Evolutionary conservation across 2,113 vertebrate genomes (phyloP).

Genomic region (Gallinago jamesoni): DNA sequence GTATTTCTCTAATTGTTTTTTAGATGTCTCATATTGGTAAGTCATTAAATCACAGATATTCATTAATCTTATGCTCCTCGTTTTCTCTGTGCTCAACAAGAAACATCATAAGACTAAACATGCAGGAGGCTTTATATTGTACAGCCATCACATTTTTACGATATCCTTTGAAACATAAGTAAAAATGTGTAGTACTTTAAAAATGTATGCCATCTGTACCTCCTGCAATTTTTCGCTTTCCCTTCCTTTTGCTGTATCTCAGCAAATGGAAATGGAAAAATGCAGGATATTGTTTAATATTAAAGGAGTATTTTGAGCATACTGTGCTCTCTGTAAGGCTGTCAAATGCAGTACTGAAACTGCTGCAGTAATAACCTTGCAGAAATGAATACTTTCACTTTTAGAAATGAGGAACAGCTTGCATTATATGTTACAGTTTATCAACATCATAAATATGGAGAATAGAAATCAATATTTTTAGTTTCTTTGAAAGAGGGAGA

Average conservation of each 20-base stretch:
- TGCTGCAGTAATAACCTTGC: not conserved
- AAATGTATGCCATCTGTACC: fast-evolving
- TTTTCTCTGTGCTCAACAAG: not conserved
- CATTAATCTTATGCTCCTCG: not conserved
- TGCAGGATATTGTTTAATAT: not conserved
- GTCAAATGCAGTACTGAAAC: not conserved
- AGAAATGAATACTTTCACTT: not conserved
- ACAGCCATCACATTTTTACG: not conserved
- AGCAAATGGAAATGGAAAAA: not conserved
- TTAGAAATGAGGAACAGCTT: not conserved
- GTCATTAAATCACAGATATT: not conserved
- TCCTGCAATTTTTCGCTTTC: not conserved
- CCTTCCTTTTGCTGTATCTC: not conserved
- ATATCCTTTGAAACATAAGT: not conserved
- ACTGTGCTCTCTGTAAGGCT: not conserved
- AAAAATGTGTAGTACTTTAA: not conserved
- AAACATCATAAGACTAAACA: not conserved
- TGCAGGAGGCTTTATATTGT: not conserved
- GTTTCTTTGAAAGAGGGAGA: not conserved
- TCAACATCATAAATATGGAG: not conserved
- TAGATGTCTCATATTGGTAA: not conserved
- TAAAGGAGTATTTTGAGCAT: not conserved
- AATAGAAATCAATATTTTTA: not conserved
- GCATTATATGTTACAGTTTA: not conserved
- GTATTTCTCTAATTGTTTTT: not conserved